A percentile compares a stretch with the other conserved stretches of the same genome.
phyloP scores from a whole-genome alignment of 2,113 vertebrate species.

The Datnioides undecimradiatus region DNA sequence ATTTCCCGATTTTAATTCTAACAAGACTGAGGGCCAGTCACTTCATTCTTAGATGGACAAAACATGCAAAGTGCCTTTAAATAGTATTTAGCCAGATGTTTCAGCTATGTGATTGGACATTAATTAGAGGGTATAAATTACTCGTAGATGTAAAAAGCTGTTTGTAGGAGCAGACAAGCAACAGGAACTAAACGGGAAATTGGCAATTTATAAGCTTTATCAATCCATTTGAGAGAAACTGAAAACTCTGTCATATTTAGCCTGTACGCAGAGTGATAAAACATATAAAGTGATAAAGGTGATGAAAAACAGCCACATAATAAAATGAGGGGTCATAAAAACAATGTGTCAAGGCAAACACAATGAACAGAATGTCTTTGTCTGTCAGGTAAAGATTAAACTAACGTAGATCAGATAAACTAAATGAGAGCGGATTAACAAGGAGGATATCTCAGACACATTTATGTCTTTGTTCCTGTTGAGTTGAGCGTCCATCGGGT shows the following conservation, averaged over 20 bases:
- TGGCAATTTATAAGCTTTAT: background rate
- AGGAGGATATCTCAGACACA: conserved; percentile 3
- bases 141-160: background rate
- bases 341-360: conserved; percentile 2
- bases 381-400: conserved; percentile 3
- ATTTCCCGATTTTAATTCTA: conserved; percentile 32
- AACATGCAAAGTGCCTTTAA: conserved; percentile 76
- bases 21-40: conserved; percentile 1
- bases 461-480: background rate
- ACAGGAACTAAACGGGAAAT: background rate
- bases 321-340: conserved; percentile 44
- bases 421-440: background rate
- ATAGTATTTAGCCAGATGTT: conserved; percentile 38
- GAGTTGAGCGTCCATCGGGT: background rate
- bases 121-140: conserved; percentile 19
- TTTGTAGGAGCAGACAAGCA: background rate
- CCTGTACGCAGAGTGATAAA: conserved; percentile 14
- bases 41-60: conserved; percentile 38
- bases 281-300: background rate
- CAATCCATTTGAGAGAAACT: background rate
- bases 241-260: background rate
- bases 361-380: conserved; percentile 18
- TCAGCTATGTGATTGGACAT: conserved; percentile 15
- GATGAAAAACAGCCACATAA: background rate
- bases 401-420: background rate